Conservation (phyloP, 2,113 vertebrate genomes). For the Pseudolaguvia tuberculata region DNA sequence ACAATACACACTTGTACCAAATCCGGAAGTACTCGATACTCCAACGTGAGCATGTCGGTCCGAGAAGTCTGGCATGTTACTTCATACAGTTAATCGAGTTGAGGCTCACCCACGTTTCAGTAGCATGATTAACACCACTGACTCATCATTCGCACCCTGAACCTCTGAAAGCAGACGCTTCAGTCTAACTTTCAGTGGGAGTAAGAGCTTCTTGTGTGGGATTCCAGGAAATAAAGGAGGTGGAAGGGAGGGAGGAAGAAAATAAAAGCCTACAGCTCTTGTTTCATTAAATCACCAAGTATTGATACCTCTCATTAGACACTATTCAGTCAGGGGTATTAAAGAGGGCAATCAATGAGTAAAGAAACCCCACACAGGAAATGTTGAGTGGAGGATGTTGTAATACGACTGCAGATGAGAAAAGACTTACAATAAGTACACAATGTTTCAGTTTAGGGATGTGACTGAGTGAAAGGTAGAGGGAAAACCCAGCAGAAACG, state of each 20-base stretch:
- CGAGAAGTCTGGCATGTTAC: not conserved
- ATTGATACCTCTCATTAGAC: constrained; percentile 14
- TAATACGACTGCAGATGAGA: constrained; percentile 5
- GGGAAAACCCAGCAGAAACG: too few relatives aligned
- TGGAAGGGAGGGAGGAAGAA: not conserved
- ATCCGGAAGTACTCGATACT: too few relatives aligned
- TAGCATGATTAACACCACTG: constrained; percentile 41
- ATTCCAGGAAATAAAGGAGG: constrained; percentile 16
- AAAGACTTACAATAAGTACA: not conserved
- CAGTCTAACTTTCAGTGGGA: constrained; percentile 19
- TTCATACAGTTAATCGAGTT: constrained; percentile 1
- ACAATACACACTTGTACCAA: not conserved
- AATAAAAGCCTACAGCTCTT: constrained; percentile 20
- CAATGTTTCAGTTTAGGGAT: not conserved
- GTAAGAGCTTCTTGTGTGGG: constrained; percentile 20
- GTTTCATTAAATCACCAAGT: constrained; percentile 28
- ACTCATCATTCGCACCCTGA: constrained; percentile 42
- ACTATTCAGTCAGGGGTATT: constrained; percentile 32
- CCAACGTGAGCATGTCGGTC: not conserved
- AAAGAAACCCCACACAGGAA: constrained; percentile 14
- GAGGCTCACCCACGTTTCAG: constrained; percentile 44
- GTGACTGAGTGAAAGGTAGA: not conserved
- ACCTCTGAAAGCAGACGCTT: constrained; percentile 40
- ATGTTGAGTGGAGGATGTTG: constrained; percentile 4
- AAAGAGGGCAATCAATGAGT: constrained; percentile 33